These are phyloP conservation scores for Nymphalis c-album DNA, from an alignment of 2,888 invertebrate genomes.

Conservation along the genomic window DNA sequence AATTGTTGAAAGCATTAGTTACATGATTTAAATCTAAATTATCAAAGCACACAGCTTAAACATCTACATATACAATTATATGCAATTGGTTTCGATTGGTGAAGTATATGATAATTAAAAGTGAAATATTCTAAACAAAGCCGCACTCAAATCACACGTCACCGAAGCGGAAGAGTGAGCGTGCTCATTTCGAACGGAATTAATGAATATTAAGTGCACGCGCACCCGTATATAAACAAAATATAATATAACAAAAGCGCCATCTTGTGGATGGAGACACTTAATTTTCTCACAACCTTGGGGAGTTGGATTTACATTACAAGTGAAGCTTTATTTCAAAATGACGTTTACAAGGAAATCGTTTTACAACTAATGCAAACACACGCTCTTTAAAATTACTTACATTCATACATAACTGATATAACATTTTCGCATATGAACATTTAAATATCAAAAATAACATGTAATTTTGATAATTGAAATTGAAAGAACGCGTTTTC, in stretches of 20 bases:
- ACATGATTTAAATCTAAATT: too few species aligned
- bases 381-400: neutral
- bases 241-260: conserved; percentile 43
- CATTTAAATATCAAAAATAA: too few species aligned
- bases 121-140: conserved; percentile 48
- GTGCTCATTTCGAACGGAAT: conserved; percentile 55
- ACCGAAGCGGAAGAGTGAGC: conserved; percentile 60
- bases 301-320: conserved; percentile 41
- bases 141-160: conserved; percentile 50
- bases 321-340: conserved; percentile 33
- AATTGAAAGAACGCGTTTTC: too few species aligned
- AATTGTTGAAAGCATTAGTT: too few species aligned
- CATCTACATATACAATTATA: neutral
- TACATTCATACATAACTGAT: neutral
- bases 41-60: neutral
- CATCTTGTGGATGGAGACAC: conserved; percentile 53
- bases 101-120: conserved; percentile 13
- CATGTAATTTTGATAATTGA: too few species aligned
- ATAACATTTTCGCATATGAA: too few species aligned
- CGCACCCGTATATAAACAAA: conserved; percentile 49
- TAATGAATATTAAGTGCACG: conserved; percentile 75
- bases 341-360: conserved; percentile 36
- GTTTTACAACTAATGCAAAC: conserved; percentile 30
- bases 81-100: neutral
- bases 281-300: conserved; percentile 47